Conservation (phyloP, 2,888 invertebrate species). For the Dexiosoma caninum region DNA sequence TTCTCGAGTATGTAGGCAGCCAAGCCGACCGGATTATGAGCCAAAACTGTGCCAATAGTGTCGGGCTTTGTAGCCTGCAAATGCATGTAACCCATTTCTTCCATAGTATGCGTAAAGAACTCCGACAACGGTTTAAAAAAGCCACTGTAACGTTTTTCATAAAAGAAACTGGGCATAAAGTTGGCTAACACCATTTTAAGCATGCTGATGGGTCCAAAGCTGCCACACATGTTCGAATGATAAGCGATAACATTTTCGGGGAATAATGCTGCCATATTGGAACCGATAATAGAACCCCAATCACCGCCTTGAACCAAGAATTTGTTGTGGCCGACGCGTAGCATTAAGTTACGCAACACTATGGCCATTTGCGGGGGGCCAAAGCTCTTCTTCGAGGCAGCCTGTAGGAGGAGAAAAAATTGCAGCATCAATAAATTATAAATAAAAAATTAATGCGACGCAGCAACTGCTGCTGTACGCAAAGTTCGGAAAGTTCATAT, state of each 20-base stretch:
- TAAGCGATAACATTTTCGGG: constrained; percentile 81
- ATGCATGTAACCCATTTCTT: constrained; percentile 83
- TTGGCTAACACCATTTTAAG: constrained; percentile 78
- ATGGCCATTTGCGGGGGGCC: constrained; percentile 79
- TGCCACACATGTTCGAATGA: constrained; percentile 82
- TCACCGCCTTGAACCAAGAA: constrained; percentile 88
- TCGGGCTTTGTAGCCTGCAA: constrained; percentile 93
- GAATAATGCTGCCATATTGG: constrained; percentile 81
- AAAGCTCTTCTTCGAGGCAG: constrained; percentile 70
- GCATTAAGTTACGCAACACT: constrained; percentile 83
- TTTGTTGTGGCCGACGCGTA: constrained; percentile 81
- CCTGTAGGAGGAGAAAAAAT: constrained; percentile 63
- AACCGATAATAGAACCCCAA: constrained; percentile 86
- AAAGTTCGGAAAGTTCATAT: too few relatives aligned
- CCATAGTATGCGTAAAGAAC: constrained; percentile 67
- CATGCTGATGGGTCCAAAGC: constrained; percentile 70
- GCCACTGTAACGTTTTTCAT: constrained; percentile 78
- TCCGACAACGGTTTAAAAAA: constrained; percentile 78
- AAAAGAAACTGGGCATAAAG: constrained; percentile 80
- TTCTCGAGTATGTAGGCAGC: constrained; percentile 95
- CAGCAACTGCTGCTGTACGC: too few relatives aligned
- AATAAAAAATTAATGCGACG: not conserved
- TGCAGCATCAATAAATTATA: not conserved
- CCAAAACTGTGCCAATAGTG: constrained; percentile 82
- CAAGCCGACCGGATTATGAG: constrained; percentile 84